Evolutionary conservation across 2,113 vertebrate genomes (phyloP).

Genomic region (Dipodomys merriami): DNA sequence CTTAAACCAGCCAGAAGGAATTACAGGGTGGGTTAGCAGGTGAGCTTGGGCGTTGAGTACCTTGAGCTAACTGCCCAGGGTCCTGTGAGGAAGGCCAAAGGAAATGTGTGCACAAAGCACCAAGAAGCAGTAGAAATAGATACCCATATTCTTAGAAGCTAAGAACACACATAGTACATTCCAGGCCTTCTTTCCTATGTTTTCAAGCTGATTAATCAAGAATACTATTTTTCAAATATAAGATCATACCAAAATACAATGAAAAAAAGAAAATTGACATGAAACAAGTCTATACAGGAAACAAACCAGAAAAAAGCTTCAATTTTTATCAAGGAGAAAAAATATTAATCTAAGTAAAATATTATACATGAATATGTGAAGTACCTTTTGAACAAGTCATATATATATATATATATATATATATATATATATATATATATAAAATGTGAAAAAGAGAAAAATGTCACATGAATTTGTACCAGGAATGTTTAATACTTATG

Average conservation of each 20-base stretch:
- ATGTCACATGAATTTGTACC: not conserved
- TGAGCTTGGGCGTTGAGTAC: not conserved
- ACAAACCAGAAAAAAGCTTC: no score
- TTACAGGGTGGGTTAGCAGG: no score
- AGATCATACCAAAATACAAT: not conserved
- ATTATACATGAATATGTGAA: no score
- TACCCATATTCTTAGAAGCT: not conserved
- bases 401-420: no score
- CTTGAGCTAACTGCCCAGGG: no score
- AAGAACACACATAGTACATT: not conserved
- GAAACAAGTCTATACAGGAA: no score
- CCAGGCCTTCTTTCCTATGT: not conserved
- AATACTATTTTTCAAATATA: constrained; percentile 15
- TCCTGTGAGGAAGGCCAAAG: not conserved
- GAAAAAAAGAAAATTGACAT: not conserved
- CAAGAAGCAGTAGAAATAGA: not conserved
- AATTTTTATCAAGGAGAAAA: no score
- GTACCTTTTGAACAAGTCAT: no score
- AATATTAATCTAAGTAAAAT: no score
- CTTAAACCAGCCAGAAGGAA: not conserved
- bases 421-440: no score
- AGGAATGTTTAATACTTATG: not conserved
- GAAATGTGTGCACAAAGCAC: not conserved
- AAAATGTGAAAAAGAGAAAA: not conserved
- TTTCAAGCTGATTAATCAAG: not conserved